Conservation (phyloP, 1,140 invertebrate genomes). For the Temnothorax curvispinosus region DNA sequence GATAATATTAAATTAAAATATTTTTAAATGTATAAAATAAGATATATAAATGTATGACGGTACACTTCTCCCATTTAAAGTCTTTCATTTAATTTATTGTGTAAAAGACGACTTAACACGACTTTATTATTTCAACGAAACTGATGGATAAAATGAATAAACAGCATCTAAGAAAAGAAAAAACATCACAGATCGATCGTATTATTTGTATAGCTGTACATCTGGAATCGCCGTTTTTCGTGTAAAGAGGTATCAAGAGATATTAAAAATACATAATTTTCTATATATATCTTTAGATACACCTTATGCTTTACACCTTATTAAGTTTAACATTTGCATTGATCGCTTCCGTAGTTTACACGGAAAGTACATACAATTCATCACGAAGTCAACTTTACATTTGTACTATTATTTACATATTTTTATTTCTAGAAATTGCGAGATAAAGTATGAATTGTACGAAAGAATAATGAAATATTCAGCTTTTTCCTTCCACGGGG, state of each 20-base stretch:
- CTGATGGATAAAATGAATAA: slow-evolving; percentile 69
- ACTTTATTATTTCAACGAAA: slow-evolving; percentile 74
- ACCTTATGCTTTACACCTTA: slow-evolving; percentile 35
- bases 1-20: slow-evolving; percentile 60
- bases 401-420: background rate
- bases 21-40: slow-evolving; percentile 64
- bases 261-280: slow-evolving; percentile 60
- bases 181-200: slow-evolving; percentile 40
- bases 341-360: background rate
- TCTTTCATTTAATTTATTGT: slow-evolving; percentile 74
- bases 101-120: slow-evolving; percentile 44
- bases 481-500: background rate
- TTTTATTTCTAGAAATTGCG: background rate
- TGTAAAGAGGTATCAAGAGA: slow-evolving; percentile 4
- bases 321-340: slow-evolving; percentile 48
- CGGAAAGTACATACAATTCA: background rate
- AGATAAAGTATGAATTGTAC: background rate
- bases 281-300: slow-evolving; percentile 42
- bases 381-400: background rate
- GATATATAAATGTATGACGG: slow-evolving; percentile 42
- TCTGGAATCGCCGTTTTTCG: slow-evolving; percentile 51
- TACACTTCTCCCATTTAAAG: slow-evolving; percentile 67
- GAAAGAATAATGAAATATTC: background rate
- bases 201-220: slow-evolving; percentile 64
- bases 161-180: slow-evolving; percentile 62